Conservation (phyloP, 2,888 invertebrate genomes). For the Elysia crispata region DNA sequence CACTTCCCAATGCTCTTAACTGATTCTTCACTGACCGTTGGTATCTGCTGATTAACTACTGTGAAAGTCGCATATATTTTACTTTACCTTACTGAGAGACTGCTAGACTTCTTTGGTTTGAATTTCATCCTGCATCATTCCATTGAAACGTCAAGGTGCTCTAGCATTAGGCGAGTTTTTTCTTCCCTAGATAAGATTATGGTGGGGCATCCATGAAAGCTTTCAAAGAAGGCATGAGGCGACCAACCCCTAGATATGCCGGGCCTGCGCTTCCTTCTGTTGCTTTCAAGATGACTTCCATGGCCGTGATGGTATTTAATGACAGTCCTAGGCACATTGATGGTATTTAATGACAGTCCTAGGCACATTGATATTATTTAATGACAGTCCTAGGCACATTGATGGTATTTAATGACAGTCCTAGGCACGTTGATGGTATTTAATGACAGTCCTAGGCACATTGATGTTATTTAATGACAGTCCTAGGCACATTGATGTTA, state of each 20-base stretch:
- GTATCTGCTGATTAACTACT: neutral
- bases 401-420: too few species aligned
- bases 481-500: too few species aligned
- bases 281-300: conserved; percentile 24
- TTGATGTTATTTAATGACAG: too few species aligned
- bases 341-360: too few species aligned
- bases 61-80: neutral
- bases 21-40: neutral
- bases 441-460: too few species aligned
- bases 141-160: neutral
- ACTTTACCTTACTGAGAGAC: neutral
- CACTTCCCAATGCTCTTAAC: neutral
- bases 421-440: too few species aligned
- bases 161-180: neutral
- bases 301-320: too few species aligned
- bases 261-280: neutral
- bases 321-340: too few species aligned
- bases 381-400: too few species aligned
- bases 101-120: conserved; percentile 28
- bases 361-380: too few species aligned
- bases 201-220: neutral
- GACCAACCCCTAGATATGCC: neutral
- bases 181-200: neutral
- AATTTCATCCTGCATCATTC: conserved; percentile 18
- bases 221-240: neutral